Percentiles rank a stretch among this genome's conserved stretches.
Evolutionary conservation across 2,888 invertebrate genomes (phyloP).

Genomic region (Oxycera nigricornis): DNA sequence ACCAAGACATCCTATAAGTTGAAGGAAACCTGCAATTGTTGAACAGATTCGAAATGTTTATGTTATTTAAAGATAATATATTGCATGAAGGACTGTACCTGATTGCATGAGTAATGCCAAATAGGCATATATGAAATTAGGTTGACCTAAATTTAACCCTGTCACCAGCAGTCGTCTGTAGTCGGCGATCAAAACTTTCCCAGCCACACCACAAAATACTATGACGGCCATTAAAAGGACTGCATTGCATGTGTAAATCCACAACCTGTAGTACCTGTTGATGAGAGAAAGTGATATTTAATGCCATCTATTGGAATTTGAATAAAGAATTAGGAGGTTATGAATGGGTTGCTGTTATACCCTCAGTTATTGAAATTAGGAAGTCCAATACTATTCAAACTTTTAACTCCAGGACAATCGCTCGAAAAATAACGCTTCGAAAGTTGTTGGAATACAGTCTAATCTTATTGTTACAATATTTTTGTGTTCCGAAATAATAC

Average conservation of each 20-base stretch:
- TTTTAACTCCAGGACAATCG: no score
- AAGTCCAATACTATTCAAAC: no score
- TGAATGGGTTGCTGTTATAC: no score
- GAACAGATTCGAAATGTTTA: constrained; percentile 13
- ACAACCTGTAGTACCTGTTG: constrained; percentile 82
- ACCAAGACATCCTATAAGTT: constrained; percentile 81
- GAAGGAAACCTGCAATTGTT: constrained; percentile 66
- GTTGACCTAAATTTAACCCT: constrained; percentile 78
- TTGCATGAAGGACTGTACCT: constrained; percentile 43
- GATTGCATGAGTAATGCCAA: constrained; percentile 79
- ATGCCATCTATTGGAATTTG: background rate
- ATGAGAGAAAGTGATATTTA: background rate
- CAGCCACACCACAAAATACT: constrained; percentile 79
- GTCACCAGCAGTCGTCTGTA: constrained; percentile 76
- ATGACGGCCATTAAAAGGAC: constrained; percentile 83
- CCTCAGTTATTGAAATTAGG: no score
- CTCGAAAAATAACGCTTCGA: no score
- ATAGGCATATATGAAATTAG: constrained; percentile 85
- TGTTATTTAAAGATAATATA: background rate
- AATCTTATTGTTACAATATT: no score
- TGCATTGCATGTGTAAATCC: constrained; percentile 92
- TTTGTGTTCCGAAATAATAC: no score
- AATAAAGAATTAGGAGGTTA: background rate
- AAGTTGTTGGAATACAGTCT: no score
- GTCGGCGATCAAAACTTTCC: constrained; percentile 73